A percentile compares a stretch with the other conserved stretches of the same genome.
phyloP scores from a whole-genome alignment of 2,113 vertebrate genomes.

The Brachionichthys hirsutus region DNA sequence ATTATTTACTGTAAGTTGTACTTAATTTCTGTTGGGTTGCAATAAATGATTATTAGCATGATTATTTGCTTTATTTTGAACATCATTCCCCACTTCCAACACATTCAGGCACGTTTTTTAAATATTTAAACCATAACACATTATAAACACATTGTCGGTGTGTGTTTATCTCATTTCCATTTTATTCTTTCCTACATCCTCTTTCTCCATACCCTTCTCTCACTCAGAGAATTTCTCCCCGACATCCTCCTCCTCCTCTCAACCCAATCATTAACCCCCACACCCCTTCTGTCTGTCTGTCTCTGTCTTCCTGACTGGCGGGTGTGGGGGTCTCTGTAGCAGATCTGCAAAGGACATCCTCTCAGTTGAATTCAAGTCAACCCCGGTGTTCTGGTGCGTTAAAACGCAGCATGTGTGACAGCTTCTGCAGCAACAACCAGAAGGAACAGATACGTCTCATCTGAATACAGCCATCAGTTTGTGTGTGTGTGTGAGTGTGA shows the following conservation, averaged over 20 bases:
- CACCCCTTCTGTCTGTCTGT: slow-evolving; percentile 1
- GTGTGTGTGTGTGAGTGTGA: slow-evolving; percentile 14
- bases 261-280: slow-evolving; percentile 4
- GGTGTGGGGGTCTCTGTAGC: slow-evolving; percentile 51
- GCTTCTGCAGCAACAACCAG: slow-evolving; percentile 59
- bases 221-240: slow-evolving; percentile 27
- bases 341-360: slow-evolving; percentile 69
- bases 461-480: slow-evolving; percentile 41
- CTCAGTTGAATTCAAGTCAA: slow-evolving; percentile 73
- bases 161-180: too few relatives aligned
- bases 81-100: too few relatives aligned
- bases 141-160: neutral
- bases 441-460: slow-evolving; percentile 59
- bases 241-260: slow-evolving; percentile 40
- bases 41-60: too few relatives aligned
- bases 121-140: too few relatives aligned
- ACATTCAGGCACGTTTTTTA: too few relatives aligned
- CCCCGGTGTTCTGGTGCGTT: slow-evolving; percentile 60
- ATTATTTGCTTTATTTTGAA: neutral
- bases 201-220: slow-evolving; percentile 20
- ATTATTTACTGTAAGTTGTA: too few relatives aligned
- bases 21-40: too few relatives aligned
- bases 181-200: slow-evolving; percentile 10
- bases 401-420: slow-evolving; percentile 65
- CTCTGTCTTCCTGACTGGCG: slow-evolving; percentile 43